Percentiles rank a stretch among this genome's conserved stretches.
Conservation (phyloP, 1,140 invertebrate species). For the Achroia grisella region DNA sequence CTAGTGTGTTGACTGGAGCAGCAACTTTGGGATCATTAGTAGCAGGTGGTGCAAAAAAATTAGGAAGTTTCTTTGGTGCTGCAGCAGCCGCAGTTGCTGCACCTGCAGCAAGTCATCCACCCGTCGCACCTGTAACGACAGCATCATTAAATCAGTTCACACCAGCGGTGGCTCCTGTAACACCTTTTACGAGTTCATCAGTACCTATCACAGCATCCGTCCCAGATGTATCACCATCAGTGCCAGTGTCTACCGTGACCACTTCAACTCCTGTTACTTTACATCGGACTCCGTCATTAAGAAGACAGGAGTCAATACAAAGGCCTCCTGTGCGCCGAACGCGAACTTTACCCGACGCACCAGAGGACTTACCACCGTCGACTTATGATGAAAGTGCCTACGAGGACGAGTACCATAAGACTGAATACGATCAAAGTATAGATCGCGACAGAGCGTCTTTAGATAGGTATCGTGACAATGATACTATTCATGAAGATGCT, state of each 20-base stretch:
- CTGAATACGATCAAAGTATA: slow-evolving; percentile 62
- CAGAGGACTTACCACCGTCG: slow-evolving; percentile 50
- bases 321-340: slow-evolving; percentile 60
- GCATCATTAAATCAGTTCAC: slow-evolving; percentile 26
- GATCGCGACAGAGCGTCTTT: slow-evolving; percentile 58
- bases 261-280: slow-evolving; percentile 52
- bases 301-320: slow-evolving; percentile 67
- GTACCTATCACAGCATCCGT: slow-evolving; percentile 56
- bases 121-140: slow-evolving; percentile 21
- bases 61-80: slow-evolving; percentile 65
- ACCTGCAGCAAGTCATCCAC: slow-evolving; percentile 34
- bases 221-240: slow-evolving; percentile 52
- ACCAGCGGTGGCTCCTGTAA: slow-evolving; percentile 54
- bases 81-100: slow-evolving; percentile 59
- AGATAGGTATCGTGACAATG: slow-evolving; percentile 61
- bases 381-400: slow-evolving; percentile 70
- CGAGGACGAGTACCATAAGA: slow-evolving; percentile 68
- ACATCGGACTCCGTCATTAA: slow-evolving; percentile 54
- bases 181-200: slow-evolving; percentile 56
- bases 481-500: slow-evolving; percentile 52
- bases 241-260: slow-evolving; percentile 44
- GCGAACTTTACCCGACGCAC: slow-evolving; percentile 59
- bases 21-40: slow-evolving; percentile 66
- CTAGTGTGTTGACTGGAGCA: slow-evolving; percentile 61
- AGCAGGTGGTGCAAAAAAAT: slow-evolving; percentile 69